Evolutionary conservation across 2,888 invertebrate genomes (phyloP).

Genomic region (Imbricaverruca yamaguchii): DNA sequence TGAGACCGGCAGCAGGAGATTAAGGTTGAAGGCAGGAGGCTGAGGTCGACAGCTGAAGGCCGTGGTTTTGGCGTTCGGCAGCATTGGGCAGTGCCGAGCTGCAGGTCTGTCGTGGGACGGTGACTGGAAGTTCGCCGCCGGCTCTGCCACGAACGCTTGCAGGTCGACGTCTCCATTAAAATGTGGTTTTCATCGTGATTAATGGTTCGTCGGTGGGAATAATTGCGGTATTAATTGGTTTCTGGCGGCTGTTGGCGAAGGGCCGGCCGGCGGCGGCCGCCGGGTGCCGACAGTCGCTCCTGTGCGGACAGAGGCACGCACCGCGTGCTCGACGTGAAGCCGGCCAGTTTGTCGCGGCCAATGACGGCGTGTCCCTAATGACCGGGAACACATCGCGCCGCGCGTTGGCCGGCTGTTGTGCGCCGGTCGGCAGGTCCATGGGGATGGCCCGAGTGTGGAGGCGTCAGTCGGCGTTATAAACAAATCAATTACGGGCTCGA

Average conservation of each 20-base stretch:
- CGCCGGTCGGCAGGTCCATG: neutral
- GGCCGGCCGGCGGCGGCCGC: neutral
- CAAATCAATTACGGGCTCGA: neutral
- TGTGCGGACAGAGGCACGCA: neutral
- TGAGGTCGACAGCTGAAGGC: no score
- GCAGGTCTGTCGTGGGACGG: no score
- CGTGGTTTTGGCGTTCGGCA: no score
- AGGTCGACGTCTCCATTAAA: conserved; percentile 7
- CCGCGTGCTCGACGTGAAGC: neutral
- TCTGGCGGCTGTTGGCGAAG: neutral
- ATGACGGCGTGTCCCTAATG: neutral
- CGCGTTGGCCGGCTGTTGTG: neutral
- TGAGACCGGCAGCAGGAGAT: no score
- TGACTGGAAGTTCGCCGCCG: no score
- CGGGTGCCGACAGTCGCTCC: neutral
- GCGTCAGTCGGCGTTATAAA: neutral
- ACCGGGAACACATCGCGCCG: neutral
- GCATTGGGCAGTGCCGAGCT: no score
- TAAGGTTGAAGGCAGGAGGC: no score
- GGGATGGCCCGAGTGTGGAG: neutral
- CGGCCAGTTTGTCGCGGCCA: neutral
- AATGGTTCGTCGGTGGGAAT: neutral
- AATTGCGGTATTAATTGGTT: conserved; percentile 19
- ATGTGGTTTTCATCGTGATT: conserved; percentile 21
- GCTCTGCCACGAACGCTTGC: no score